phyloP scores from a whole-genome alignment of 1,140 invertebrate genomes.

The Orius insidiosus region DNA sequence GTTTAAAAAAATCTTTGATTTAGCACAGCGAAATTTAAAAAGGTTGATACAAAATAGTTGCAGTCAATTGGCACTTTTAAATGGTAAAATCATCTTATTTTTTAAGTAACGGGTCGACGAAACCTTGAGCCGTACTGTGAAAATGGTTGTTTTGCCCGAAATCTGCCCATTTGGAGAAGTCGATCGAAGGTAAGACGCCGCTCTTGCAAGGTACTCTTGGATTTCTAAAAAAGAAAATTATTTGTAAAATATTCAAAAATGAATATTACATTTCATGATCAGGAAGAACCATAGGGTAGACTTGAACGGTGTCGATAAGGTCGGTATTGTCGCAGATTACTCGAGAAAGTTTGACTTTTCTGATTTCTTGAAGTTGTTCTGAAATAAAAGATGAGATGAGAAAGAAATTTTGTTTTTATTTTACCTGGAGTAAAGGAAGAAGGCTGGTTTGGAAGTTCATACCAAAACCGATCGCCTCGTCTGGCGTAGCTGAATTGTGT shows the following conservation, averaged over 20 bases:
- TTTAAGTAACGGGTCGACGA: conserved; percentile 19
- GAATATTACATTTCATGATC: conserved; percentile 74
- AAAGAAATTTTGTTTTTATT: no score
- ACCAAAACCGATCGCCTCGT: conserved; percentile 91
- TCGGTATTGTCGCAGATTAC: conserved; percentile 93
- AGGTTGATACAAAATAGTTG: no score
- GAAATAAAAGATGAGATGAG: no score
- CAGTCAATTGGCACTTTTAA: no score
- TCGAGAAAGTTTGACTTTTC: conserved; percentile 67
- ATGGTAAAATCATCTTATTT: conserved; percentile 12
- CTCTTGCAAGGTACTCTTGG: conserved; percentile 76
- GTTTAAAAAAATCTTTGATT: no score
- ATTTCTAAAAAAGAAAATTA: conserved; percentile 42
- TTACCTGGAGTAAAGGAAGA: conserved; percentile 67
- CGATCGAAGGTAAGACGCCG: conserved; percentile 65
- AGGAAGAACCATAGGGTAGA: conserved; percentile 81
- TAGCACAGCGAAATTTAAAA: no score
- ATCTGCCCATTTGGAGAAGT: conserved; percentile 76
- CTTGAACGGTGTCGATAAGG: conserved; percentile 76
- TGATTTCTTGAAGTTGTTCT: conserved; percentile 79
- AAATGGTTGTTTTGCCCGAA: conserved; percentile 15
- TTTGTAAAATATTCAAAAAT: no score
- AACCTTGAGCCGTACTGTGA: conserved; percentile 4
- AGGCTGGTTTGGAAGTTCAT: conserved; percentile 79
- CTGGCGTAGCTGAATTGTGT: conserved; percentile 87